Percentiles rank a stretch among this genome's conserved stretches.
Conservation (phyloP, 2,888 invertebrate genomes). For the Vannuccia rotundouncinata region DNA sequence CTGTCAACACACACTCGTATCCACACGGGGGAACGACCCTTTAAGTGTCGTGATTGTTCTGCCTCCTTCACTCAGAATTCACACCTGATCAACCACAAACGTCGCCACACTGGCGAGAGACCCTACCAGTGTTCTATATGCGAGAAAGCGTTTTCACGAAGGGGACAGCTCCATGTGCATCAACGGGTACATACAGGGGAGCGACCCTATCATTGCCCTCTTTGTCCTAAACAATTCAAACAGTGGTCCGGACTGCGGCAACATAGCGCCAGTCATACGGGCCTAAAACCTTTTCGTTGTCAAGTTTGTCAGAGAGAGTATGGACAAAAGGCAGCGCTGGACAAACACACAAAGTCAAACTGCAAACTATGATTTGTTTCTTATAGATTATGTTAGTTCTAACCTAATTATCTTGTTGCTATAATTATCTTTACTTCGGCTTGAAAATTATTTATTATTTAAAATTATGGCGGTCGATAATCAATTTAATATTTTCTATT, state of each 20-base stretch:
- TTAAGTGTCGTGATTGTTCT: not conserved
- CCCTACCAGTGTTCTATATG: not conserved
- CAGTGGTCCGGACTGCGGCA: constrained; percentile 3
- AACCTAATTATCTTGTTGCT: too few relatives aligned
- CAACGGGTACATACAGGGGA: not conserved
- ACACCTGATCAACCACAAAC: not conserved
- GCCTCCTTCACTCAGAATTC: constrained; percentile 8
- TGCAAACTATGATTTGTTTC: too few relatives aligned
- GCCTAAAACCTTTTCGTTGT: not conserved
- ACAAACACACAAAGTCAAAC: not conserved
- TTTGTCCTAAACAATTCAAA: not conserved
- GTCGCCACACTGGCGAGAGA: not conserved
- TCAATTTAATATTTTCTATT: too few relatives aligned
- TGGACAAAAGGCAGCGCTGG: not conserved
- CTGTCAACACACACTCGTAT: not conserved
- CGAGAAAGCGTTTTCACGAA: not conserved
- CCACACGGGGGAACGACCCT: not conserved
- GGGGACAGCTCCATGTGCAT: not conserved
- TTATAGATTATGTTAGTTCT: too few relatives aligned
- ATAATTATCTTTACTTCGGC: too few relatives aligned
- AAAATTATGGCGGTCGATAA: too few relatives aligned
- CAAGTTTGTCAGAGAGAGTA: not conserved
- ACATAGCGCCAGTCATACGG: not conserved
- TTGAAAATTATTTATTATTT: too few relatives aligned
- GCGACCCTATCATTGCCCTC: not conserved